Base-by-base conservation (phyloP, 2,888 invertebrate genomes). In the Hedya salicella region DNA sequence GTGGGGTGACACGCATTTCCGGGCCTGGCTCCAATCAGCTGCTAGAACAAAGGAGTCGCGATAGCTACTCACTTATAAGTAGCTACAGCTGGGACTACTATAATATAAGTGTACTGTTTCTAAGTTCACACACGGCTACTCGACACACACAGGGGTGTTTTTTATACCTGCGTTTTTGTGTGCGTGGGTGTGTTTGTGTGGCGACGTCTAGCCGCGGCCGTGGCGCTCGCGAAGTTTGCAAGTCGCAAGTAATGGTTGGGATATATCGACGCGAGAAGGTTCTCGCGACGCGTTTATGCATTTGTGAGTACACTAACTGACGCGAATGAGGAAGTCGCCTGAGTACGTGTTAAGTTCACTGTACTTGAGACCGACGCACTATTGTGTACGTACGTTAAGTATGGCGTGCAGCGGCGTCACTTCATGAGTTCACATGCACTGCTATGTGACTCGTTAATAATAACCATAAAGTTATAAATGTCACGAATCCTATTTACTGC, bases 1-100 rank as follows among this genome's bases (percentile, higher is more conserved):
- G 92, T 87, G 91, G 90, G 89, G 90, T 91, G 91, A 90, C 88
- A 92, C 92, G 92, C 93, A 92, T 91, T 91, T 92, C 92, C 92
- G 90, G 91, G 84, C 89, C 86, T 88, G 87, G 88, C 91, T 92
- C 93, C 93, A 93, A 93, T 93, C 93, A 92, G 92, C 93, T 93
- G 91, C 90, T 93, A 92, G 93, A 93, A 93, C 93, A 93, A 93
- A 90, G 88, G 92, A 90, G 82, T 85, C 84, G 87, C 86, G 89
- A 88, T 91, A 89, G 91, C 92, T 91, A 91, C 91, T 91, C 85
- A 86, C 87, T 85, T 89, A 91, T 85, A 81, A 90, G 88, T 89
- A 90, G 88, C 90, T 89, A 88, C 81, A 79, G 78, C 70, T 78
- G 78, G 86, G 87, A 86, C 86, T 85, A 70, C 80, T 83, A 76